Evolutionary conservation across 92 coral and sea anemone genomes (phyloP).

Genomic region (Diadumene lineata): DNA sequence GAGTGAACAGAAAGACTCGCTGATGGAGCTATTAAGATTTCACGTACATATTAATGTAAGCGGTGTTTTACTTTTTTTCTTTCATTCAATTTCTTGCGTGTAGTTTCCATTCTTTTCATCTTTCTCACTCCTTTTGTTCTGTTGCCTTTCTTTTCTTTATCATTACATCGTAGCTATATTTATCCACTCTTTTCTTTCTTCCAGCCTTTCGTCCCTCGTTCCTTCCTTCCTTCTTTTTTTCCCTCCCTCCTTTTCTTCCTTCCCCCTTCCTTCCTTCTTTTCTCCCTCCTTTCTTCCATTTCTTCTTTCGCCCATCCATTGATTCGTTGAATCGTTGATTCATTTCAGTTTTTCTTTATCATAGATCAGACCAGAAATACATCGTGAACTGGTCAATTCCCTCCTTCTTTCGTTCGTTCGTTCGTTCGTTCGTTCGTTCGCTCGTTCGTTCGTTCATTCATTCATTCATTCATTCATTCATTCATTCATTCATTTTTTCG

Average conservation of each 20-base stretch:
- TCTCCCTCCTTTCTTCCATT: neutral
- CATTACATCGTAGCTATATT: neutral
- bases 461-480: conserved; percentile 8
- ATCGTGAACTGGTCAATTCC: conserved; percentile 73
- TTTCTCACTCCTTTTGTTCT: neutral
- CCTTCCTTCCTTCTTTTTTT: neutral
- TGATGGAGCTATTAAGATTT: conserved; percentile 82
- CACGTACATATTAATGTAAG: conserved; percentile 82
- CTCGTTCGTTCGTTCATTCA: neutral
- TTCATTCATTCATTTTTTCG: neutral
- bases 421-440: neutral
- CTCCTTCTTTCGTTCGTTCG: conserved; percentile 16
- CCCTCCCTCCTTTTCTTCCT: neutral
- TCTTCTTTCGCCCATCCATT: neutral
- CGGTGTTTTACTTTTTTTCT: too few species aligned
- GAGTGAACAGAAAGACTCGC: conserved; percentile 93
- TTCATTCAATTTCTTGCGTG: too few species aligned
- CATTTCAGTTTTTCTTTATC: neutral
- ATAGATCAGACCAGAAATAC: conserved; percentile 89
- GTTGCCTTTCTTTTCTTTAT: neutral
- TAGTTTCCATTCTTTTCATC: too few species aligned
- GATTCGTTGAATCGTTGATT: conserved; percentile 1
- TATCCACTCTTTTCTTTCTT: neutral
- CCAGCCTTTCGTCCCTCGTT: conserved; percentile 1
- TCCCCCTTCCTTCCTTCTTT: conserved; percentile 6